These are phyloP conservation scores for Urophycis tenuis DNA, from an alignment of 2,797 vertebrate genomes.

Conservation along the genomic window DNA sequence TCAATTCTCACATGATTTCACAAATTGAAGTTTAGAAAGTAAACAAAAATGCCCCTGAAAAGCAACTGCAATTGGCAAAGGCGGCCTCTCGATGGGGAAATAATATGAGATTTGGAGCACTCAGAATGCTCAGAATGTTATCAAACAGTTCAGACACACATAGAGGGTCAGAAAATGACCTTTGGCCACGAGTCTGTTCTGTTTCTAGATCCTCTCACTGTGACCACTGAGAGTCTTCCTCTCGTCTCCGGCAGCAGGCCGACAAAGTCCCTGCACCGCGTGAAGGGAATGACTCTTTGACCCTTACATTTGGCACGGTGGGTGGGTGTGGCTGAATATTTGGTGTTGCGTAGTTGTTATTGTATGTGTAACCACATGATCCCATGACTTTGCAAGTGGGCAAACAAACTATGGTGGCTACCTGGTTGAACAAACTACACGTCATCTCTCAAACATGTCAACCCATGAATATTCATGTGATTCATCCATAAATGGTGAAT, in stretches of 20 bases:
- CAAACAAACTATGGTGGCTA: background rate
- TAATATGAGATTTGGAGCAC: background rate
- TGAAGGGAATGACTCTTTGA: no score
- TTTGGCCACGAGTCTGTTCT: no score
- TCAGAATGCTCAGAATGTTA: background rate
- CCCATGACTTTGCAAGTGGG: background rate
- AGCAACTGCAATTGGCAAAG: background rate
- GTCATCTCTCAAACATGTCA: background rate
- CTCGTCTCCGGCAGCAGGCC: no score
- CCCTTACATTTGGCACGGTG: background rate
- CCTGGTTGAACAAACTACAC: background rate
- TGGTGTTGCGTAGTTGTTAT: background rate
- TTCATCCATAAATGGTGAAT: no score
- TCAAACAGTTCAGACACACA: background rate
- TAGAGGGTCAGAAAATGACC: background rate
- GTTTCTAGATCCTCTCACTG: no score
- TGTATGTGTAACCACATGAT: background rate
- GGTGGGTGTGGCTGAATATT: background rate
- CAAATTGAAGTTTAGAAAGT: background rate
- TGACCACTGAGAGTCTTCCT: no score
- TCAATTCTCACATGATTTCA: background rate
- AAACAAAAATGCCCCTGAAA: background rate
- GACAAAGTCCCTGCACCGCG: no score
- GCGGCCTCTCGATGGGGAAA: background rate
- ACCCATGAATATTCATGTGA: no score